Base-by-base conservation (phyloP, 2,797 vertebrate genomes). In the Eulemur albifrons region DNA sequence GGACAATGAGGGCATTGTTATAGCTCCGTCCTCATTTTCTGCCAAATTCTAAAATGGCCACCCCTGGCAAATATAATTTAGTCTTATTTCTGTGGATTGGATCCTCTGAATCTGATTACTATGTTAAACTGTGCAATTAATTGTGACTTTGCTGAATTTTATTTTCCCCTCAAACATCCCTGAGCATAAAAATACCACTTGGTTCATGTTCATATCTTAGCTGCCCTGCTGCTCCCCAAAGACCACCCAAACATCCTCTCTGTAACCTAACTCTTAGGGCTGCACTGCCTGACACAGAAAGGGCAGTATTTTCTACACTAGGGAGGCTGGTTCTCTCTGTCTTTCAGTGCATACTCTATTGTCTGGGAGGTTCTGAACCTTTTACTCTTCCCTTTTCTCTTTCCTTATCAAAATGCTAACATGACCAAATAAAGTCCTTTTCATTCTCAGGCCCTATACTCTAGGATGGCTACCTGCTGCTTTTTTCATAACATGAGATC, bases 101-200 rank as follows among this genome's bases (percentile, higher is more conserved):
- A 81, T 1, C 7, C 48, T 84, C 45, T 76, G 35, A 76, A 93
- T 89, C 27, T 35, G 65, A 95, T 76, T 59, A 45, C 23, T 59
- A 45, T 73, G 35, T 67, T 92, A 93, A 97, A 59, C 1, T 79
- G 40, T 11, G 83, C 21, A 84, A 86, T 93, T 87, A 93, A 87
- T 17, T 82, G 17, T 69, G 40, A 61, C 18, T 80, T 83, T 65
- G 43, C 50, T 50, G 59, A 76, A 75, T 92, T 82, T 97, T 77
- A 67, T 88, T 93, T 90, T 92, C 40, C 43, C 89, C 27, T 72
- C 81, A 67, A 50, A 40, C 83, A 77, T 70, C 50, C 23, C 72
- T 40, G 50, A 77, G 43, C 88, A 38, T 54, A 65, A 96, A 96
- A 75, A 43, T 38, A 86, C 1, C 38, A 75, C 54, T 61, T 86